Conservation (phyloP, 2,113 vertebrate genomes). For the Ceratotherium simum region DNA sequence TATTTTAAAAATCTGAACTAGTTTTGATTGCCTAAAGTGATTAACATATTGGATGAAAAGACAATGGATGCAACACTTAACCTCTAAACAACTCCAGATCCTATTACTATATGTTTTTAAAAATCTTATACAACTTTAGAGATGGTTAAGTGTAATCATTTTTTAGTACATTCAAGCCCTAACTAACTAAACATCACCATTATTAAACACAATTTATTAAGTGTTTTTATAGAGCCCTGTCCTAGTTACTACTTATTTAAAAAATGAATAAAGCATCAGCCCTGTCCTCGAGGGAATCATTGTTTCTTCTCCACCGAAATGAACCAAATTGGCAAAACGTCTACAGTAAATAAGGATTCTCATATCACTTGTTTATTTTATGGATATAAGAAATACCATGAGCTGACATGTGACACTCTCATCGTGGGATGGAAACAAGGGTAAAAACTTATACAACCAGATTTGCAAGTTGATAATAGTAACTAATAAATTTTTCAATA, state of each 20-base stretch:
- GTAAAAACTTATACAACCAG: neutral
- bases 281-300: neutral
- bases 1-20: constrained; percentile 44
- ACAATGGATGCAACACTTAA: neutral
- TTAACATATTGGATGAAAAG: neutral
- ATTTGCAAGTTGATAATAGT: constrained; percentile 6
- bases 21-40: neutral
- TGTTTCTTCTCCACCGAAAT: neutral
- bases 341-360: neutral
- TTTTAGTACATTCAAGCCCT: neutral
- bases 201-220: neutral
- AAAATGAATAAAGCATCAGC: constrained; percentile 14
- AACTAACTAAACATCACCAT: neutral
- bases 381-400: constrained; percentile 8
- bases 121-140: neutral
- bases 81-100: neutral
- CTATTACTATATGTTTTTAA: neutral
- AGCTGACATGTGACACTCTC: neutral
- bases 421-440: neutral
- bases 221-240: neutral
- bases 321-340: neutral
- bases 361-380: neutral
- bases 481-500: constrained; percentile 39
- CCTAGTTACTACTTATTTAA: constrained; percentile 18
- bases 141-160: neutral